Evolutionary conservation across 2,113 vertebrate genomes (phyloP).

Genomic region (Parotia lawesii): DNA sequence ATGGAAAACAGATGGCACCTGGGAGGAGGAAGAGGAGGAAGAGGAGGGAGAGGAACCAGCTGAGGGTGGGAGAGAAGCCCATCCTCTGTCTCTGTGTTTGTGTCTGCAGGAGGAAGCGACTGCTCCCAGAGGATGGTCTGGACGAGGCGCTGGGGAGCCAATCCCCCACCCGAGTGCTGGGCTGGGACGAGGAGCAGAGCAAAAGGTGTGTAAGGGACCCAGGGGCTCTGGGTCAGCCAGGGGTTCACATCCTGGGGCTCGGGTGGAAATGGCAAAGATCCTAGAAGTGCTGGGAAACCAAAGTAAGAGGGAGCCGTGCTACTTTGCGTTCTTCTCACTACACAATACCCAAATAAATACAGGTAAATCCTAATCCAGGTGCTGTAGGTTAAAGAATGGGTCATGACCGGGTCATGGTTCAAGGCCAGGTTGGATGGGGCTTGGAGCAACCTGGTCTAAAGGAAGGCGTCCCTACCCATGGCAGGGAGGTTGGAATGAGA

Average conservation of each 20-base stretch:
- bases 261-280: background rate
- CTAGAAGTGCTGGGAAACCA: background rate
- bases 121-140: slow-evolving; percentile 28
- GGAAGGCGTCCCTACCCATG: background rate
- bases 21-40: background rate
- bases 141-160: slow-evolving; percentile 14
- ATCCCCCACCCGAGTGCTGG: slow-evolving; percentile 41
- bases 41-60: background rate
- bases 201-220: background rate
- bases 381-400: background rate
- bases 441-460: background rate
- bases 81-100: fast-evolving
- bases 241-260: fast-evolving
- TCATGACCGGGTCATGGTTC: background rate
- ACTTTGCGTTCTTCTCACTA: too few species aligned
- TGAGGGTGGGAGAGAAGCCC: background rate
- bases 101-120: slow-evolving; percentile 49
- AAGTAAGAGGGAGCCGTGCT: background rate
- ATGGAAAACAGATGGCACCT: background rate
- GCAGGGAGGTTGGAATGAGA: background rate
- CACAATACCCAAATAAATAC: background rate
- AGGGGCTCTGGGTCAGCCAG: fast-evolving
- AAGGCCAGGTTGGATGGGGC: background rate
- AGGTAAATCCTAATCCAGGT: background rate
- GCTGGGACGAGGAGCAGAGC: slow-evolving; percentile 29